These are phyloP conservation scores for Strix uralensis DNA, from an alignment of 2,113 vertebrate species.

Conservation along the genomic window DNA sequence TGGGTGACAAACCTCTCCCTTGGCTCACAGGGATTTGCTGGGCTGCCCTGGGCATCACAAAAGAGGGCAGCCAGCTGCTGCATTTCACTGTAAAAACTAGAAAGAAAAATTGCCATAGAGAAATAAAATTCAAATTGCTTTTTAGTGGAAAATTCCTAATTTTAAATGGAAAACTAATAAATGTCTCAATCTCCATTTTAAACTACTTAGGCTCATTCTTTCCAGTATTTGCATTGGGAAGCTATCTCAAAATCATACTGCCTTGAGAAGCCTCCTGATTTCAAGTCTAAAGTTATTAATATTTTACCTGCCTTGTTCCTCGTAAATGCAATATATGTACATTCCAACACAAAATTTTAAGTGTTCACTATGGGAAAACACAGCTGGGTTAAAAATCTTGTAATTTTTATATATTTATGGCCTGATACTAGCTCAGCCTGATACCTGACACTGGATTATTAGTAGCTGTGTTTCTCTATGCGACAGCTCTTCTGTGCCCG, in stretches of 20 bases:
- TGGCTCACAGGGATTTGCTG: background rate
- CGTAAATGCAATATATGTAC: background rate
- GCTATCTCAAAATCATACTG: background rate
- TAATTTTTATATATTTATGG: background rate
- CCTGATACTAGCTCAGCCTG: background rate
- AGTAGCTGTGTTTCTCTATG: background rate
- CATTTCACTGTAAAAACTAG: background rate
- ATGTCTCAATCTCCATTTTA: background rate
- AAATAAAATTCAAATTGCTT: background rate
- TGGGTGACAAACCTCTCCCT: background rate
- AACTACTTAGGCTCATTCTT: background rate
- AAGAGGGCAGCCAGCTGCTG: background rate
- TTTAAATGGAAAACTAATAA: background rate
- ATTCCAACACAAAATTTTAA: background rate
- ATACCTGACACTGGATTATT: background rate
- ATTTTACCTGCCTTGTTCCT: background rate
- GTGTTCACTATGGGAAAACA: background rate
- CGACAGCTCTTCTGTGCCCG: background rate
- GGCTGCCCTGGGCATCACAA: background rate
- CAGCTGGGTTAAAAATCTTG: background rate
- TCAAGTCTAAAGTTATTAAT: background rate
- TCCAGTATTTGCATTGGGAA: background rate
- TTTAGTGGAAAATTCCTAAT: background rate
- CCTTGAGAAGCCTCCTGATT: background rate
- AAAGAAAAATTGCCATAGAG: background rate